Evolutionary conservation across 2,113 vertebrate genomes (phyloP).

Genomic region (Rousettus leschenaultii): DNA sequence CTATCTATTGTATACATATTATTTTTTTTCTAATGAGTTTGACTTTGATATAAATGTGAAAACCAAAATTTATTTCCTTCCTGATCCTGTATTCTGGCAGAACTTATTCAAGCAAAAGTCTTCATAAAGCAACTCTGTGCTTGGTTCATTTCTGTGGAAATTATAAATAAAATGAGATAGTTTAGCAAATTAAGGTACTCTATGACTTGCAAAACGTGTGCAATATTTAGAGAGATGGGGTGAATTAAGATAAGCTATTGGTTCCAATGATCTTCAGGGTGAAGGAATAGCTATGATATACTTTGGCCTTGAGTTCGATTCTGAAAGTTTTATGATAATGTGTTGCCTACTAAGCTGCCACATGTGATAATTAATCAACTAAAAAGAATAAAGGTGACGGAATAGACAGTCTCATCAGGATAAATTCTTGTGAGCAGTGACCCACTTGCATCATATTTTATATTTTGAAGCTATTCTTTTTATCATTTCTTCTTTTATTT

Average conservation of each 20-base stretch:
- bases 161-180: slow-evolving; percentile 39
- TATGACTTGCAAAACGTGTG: background rate
- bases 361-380: background rate
- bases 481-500: slow-evolving; percentile 66
- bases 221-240: background rate
- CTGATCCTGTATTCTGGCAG: background rate
- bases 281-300: background rate
- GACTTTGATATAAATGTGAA: slow-evolving; percentile 27
- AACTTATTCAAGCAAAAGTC: slow-evolving; percentile 35
- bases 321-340: slow-evolving; percentile 43
- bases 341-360: background rate
- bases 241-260: background rate
- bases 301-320: slow-evolving; percentile 1
- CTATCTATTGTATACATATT: background rate
- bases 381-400: background rate
- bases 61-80: background rate
- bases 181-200: slow-evolving; percentile 17
- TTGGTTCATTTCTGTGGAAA: slow-evolving; percentile 31
- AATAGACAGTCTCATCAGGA: background rate
- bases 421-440: slow-evolving; percentile 17
- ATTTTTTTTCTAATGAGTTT: slow-evolving; percentile 19
- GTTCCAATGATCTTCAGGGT: background rate
- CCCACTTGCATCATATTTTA: background rate
- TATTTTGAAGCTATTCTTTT: slow-evolving; percentile 23
- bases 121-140: slow-evolving; percentile 31